Percentiles rank a stretch among this genome's conserved stretches.
Conservation (phyloP, 2,797 vertebrate species). For the Apogon talboti region DNA sequence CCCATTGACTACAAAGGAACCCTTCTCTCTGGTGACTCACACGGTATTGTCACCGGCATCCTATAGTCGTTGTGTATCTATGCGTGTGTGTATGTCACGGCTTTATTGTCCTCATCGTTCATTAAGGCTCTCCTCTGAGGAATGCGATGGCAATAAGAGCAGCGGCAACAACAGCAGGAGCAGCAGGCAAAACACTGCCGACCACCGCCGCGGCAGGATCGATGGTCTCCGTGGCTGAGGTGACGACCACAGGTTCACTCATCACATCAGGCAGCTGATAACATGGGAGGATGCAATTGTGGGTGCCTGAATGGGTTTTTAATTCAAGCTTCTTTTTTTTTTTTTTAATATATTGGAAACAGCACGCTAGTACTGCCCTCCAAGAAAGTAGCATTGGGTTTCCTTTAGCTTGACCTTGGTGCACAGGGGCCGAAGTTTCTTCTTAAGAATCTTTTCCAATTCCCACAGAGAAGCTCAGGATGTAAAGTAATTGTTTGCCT, state of each 20-base stretch:
- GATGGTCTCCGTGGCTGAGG: constrained; percentile 54
- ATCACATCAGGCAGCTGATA: constrained; percentile 66
- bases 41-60: constrained; percentile 52
- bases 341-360: constrained; percentile 60
- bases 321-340: constrained; percentile 63
- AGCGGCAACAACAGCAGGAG: constrained; percentile 20
- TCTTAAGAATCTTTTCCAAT: constrained; percentile 36
- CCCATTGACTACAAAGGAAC: constrained; percentile 62
- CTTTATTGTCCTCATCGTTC: constrained; percentile 58
- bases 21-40: constrained; percentile 61
- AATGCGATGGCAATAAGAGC: constrained; percentile 58
- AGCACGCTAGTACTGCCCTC: constrained; percentile 46
- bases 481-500: constrained; percentile 56
- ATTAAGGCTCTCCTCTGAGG: constrained; percentile 72
- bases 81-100: constrained; percentile 3
- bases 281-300: constrained; percentile 66
- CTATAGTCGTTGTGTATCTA: constrained; percentile 20
- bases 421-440: constrained; percentile 35
- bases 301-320: constrained; percentile 68
- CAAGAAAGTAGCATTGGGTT: constrained; percentile 38
- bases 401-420: constrained; percentile 61
- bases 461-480: constrained; percentile 44
- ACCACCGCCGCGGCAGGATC: constrained; percentile 49
- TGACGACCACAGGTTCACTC: constrained; percentile 71
- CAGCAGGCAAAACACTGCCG: constrained; percentile 7